Conservation (phyloP, 2,797 vertebrate genomes). For the Helarctos malayanus region DNA sequence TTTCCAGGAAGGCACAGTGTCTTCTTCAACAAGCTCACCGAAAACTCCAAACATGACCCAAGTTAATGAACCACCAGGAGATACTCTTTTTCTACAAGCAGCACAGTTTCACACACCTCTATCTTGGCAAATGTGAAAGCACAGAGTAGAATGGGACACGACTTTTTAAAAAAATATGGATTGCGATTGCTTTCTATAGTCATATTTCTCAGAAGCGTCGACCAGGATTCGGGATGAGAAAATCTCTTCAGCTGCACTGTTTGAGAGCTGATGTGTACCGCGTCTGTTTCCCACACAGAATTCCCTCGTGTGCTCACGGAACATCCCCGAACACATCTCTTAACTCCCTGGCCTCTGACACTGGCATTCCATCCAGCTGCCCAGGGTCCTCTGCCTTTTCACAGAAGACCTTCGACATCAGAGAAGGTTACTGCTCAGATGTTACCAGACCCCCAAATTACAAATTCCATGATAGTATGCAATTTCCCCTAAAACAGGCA, state of each 20-base stretch:
- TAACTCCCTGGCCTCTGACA: rapidly evolving
- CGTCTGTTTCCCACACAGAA: not conserved
- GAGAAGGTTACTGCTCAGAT: not conserved
- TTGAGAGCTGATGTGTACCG: not conserved
- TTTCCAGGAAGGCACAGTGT: not conserved
- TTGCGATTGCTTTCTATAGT: not conserved
- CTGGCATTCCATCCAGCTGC: not conserved
- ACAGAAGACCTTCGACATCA: not conserved
- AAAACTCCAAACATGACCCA: not conserved
- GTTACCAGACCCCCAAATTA: not conserved
- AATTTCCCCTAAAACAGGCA: not conserved
- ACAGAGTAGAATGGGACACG: not conserved
- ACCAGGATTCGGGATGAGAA: not conserved
- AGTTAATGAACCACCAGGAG: not conserved
- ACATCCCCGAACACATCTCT: not conserved
- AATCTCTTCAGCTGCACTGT: not conserved
- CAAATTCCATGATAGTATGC: not conserved
- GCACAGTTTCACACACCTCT: not conserved
- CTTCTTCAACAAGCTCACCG: not conserved
- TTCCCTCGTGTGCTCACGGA: rapidly evolving
- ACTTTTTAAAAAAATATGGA: not conserved
- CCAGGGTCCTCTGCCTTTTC: not conserved
- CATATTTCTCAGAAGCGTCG: not conserved
- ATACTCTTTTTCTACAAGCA: not conserved
- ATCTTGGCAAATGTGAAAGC: not conserved